Evolutionary conservation across 2,888 invertebrate genomes (phyloP).

Genomic region (Tenthredo distinguenda): DNA sequence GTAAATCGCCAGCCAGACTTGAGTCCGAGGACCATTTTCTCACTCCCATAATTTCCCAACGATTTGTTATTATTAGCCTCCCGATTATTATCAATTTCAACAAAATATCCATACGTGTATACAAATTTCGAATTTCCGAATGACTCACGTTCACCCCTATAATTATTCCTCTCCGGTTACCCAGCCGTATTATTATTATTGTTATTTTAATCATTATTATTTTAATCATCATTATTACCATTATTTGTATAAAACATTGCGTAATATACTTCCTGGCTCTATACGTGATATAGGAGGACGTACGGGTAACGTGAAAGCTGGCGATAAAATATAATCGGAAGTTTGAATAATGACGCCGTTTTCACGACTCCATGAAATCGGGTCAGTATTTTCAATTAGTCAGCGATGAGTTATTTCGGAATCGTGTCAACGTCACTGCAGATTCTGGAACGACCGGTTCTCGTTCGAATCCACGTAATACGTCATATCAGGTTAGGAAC

Average conservation of each 20-base stretch:
- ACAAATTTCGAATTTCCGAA: not conserved
- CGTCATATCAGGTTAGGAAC: not conserved
- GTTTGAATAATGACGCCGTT: conserved; percentile 38
- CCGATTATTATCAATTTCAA: no score
- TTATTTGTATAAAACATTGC: not conserved
- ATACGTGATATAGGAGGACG: not conserved
- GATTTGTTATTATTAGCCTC: not conserved
- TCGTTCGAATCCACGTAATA: not conserved
- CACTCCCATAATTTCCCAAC: not conserved
- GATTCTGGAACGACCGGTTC: not conserved
- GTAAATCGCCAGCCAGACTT: not conserved
- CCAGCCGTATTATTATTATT: no score
- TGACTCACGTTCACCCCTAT: no score
- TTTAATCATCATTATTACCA: not conserved
- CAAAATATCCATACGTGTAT: no score
- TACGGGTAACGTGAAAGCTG: not conserved
- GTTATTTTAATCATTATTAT: not conserved
- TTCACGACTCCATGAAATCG: conserved; percentile 25
- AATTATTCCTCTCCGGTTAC: no score
- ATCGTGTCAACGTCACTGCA: conserved; percentile 33
- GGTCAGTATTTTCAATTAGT: conserved; percentile 33
- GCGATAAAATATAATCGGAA: conserved; percentile 24
- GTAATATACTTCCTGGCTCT: conserved; percentile 9
- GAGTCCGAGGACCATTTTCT: not conserved
- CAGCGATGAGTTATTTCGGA: conserved; percentile 37